These are phyloP conservation scores for Amblyornis subalaris DNA, from an alignment of 2,113 vertebrate species.

Conservation along the genomic window DNA sequence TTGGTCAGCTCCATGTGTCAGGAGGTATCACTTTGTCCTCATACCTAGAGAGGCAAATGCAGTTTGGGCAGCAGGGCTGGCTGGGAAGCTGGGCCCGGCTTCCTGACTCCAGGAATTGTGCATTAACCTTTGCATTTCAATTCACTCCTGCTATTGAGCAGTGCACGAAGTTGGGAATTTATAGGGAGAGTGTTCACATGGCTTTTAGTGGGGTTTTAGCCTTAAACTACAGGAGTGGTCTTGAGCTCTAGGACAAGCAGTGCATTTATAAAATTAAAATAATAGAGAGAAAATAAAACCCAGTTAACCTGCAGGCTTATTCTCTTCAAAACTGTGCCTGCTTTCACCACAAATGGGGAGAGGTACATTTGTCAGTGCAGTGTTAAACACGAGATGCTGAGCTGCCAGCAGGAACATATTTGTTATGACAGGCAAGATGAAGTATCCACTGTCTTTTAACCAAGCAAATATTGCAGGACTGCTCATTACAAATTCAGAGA, in stretches of 20 bases:
- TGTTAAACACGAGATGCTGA: background rate
- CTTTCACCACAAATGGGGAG: background rate
- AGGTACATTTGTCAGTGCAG: background rate
- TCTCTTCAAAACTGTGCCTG: background rate
- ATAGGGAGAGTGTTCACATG: background rate
- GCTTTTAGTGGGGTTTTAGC: background rate
- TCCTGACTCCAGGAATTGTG: background rate
- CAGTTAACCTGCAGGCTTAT: background rate
- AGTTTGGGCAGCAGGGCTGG: background rate
- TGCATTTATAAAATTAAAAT: background rate
- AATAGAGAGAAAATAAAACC: background rate
- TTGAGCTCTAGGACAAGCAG: background rate
- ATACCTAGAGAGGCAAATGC: background rate
- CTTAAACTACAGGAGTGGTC: background rate
- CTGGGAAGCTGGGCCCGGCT: background rate
- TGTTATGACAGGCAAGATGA: conserved; percentile 47
- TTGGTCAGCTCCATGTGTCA: background rate
- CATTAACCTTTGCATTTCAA: background rate
- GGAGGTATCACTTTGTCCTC: background rate
- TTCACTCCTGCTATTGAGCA: background rate
- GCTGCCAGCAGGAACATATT: conserved; percentile 28
- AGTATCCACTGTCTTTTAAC: conserved; percentile 13
- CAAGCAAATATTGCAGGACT: conserved; percentile 23
- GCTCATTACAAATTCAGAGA: background rate
- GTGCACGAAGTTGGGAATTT: background rate